These are phyloP conservation scores for Quadroppia sp. DNA, from an alignment of 2,888 invertebrate genomes.

Conservation along the genomic window DNA sequence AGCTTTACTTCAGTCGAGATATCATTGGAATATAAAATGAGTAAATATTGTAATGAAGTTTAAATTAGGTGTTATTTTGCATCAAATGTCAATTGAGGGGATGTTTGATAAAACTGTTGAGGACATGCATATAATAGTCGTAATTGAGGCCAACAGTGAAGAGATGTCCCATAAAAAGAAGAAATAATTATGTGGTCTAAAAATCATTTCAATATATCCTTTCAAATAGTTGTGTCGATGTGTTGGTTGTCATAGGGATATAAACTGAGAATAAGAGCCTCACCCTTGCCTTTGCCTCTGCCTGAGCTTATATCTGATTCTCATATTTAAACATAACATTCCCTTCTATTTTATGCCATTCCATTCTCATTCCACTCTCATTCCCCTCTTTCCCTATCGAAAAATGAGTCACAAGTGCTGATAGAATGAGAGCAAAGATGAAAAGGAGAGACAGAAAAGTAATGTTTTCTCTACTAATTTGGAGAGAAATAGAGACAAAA, in stretches of 20 bases:
- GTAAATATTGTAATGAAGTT: background rate
- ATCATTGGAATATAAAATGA: background rate
- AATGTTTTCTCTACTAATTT: constrained; percentile 18
- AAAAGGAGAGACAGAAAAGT: background rate
- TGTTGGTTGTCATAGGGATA: constrained; percentile 20
- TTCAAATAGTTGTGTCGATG: constrained; percentile 1
- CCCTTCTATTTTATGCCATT: background rate
- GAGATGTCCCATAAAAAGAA: too few relatives aligned
- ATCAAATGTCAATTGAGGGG: background rate
- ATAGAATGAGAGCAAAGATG: background rate
- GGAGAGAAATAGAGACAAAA: too few relatives aligned
- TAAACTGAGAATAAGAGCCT: constrained; percentile 22
- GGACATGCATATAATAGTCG: too few relatives aligned
- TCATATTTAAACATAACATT: background rate
- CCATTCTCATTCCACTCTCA: background rate
- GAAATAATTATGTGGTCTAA: background rate
- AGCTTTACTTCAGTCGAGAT: constrained; percentile 1
- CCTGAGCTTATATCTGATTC: background rate
- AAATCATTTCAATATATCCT: background rate
- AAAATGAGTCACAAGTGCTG: constrained; percentile 8
- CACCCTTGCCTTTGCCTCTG: constrained; percentile 9
- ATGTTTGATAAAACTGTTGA: too few relatives aligned
- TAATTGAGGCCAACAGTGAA: too few relatives aligned
- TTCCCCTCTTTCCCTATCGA: background rate
- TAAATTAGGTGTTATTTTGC: background rate